Evolutionary conservation across 2,888 invertebrate species (phyloP).

Genomic region (Eupithecia abbreviata): DNA sequence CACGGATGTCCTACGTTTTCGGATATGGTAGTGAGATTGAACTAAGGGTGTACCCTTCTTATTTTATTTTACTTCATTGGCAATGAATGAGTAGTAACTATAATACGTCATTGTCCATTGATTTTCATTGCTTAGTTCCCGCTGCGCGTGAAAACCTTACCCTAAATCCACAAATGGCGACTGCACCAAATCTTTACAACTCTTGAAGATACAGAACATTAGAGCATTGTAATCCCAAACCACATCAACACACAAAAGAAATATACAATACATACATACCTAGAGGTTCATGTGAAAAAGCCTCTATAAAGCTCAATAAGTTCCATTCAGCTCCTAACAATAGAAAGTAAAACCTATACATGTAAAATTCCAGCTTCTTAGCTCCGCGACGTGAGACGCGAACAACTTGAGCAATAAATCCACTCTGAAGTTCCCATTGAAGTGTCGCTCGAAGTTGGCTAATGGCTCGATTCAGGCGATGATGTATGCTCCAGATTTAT

Average conservation of each 20-base stretch:
- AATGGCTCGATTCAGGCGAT: constrained; percentile 32
- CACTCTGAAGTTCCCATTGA: constrained; percentile 56
- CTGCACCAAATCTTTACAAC: neutral
- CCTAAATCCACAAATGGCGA: neutral
- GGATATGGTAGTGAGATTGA: constrained; percentile 25
- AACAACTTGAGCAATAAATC: constrained; percentile 45
- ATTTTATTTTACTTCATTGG: neutral
- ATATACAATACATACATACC: neutral
- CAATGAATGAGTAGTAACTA: no score
- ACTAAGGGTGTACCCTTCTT: neutral
- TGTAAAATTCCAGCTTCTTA: neutral
- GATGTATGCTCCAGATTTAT: constrained; percentile 32
- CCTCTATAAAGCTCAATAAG: constrained; percentile 1
- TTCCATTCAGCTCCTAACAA: neutral
- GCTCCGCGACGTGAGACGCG: constrained; percentile 8
- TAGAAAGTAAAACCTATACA: neutral
- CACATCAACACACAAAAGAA: neutral
- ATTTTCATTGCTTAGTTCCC: neutral
- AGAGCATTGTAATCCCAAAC: neutral
- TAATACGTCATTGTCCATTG: neutral
- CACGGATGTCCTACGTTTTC: constrained; percentile 16
- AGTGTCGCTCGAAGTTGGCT: constrained; percentile 32
- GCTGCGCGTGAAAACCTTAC: neutral
- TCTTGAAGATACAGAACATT: neutral
- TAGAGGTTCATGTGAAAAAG: neutral